Percentiles rank a stretch among this genome's conserved stretches.
These are phyloP conservation scores for Mesoligia furuncula DNA, from an alignment of 2,888 invertebrate genomes.

Conservation along the genomic window DNA sequence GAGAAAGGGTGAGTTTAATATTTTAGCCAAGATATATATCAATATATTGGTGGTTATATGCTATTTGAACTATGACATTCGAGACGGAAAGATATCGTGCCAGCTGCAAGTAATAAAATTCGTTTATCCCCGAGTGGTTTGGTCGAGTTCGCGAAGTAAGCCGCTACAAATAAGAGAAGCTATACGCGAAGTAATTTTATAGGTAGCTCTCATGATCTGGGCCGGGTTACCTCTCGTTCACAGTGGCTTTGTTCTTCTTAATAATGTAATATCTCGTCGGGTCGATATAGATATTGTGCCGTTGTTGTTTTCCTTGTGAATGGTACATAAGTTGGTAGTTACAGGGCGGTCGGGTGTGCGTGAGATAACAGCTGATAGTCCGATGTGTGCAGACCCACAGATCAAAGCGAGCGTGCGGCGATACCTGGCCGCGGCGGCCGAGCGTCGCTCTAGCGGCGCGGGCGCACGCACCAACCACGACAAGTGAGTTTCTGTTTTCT, in stretches of 20 bases:
- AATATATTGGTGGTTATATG: constrained; percentile 54
- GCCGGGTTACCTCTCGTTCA: constrained; percentile 75
- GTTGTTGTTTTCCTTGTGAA: constrained; percentile 44
- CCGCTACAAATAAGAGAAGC: constrained; percentile 81
- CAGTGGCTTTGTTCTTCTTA: constrained; percentile 79
- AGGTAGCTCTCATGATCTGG: constrained; percentile 81
- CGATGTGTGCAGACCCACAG: constrained; percentile 93
- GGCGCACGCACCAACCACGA: constrained; percentile 82
- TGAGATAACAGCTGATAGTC: constrained; percentile 62
- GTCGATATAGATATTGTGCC: constrained; percentile 41
- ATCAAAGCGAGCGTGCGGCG: constrained; percentile 95
- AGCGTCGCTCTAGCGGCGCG: constrained; percentile 80
- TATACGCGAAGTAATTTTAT: constrained; percentile 81
- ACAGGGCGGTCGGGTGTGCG: constrained; percentile 58
- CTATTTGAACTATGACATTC: constrained; percentile 74
- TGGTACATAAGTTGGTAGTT: constrained; percentile 52
- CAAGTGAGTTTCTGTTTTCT: constrained; percentile 79
- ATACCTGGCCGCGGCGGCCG: constrained; percentile 91
- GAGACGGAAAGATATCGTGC: constrained; percentile 65
- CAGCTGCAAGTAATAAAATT: constrained; percentile 82
- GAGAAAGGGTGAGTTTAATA: constrained; percentile 94
- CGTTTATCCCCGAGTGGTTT: constrained; percentile 80
- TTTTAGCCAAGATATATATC: constrained; percentile 65
- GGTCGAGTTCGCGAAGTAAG: constrained; percentile 80
- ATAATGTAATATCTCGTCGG: constrained; percentile 74